These are phyloP conservation scores for Willowsia nigromaculata DNA, from an alignment of 2,888 invertebrate species.

Conservation along the genomic window DNA sequence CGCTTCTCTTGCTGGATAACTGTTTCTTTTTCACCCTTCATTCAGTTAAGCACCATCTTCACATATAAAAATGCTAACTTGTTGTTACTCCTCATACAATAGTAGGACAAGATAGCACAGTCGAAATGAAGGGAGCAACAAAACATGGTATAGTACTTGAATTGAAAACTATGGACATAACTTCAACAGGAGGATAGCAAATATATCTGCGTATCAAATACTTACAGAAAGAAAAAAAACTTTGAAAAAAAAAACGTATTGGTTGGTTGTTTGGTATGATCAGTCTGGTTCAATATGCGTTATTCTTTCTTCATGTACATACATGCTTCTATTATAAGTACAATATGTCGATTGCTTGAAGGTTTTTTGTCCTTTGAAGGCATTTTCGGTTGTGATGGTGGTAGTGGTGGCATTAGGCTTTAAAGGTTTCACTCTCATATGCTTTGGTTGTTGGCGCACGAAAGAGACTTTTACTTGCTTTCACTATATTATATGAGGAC, in stretches of 20 bases:
- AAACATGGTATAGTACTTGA: neutral
- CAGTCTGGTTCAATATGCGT: slow-evolving; percentile 17
- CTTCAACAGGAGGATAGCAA: neutral
- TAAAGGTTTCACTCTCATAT: slow-evolving; percentile 45
- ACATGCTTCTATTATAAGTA: neutral
- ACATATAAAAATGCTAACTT: neutral
- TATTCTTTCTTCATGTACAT: neutral
- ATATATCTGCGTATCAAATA: neutral
- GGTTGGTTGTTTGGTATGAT: slow-evolving; percentile 8
- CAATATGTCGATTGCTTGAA: slow-evolving; percentile 32
- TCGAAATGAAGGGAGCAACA: slow-evolving; percentile 44
- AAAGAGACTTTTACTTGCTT: slow-evolving; percentile 53
- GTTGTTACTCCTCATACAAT: neutral
- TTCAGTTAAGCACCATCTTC: neutral
- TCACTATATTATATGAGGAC: neutral
- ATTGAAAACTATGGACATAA: slow-evolving; percentile 4
- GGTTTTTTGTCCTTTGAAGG: slow-evolving; percentile 65
- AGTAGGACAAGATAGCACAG: neutral
- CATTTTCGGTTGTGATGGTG: neutral
- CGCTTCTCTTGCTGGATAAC: neutral
- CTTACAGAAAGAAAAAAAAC: neutral
- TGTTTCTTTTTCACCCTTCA: slow-evolving; percentile 16
- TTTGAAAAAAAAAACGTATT: neutral
- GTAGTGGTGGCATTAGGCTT: slow-evolving; percentile 39
- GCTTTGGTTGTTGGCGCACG: slow-evolving; percentile 47